Conservation (phyloP, 2,113 vertebrate genomes). For the Sterrhoptilus dennistouni region DNA sequence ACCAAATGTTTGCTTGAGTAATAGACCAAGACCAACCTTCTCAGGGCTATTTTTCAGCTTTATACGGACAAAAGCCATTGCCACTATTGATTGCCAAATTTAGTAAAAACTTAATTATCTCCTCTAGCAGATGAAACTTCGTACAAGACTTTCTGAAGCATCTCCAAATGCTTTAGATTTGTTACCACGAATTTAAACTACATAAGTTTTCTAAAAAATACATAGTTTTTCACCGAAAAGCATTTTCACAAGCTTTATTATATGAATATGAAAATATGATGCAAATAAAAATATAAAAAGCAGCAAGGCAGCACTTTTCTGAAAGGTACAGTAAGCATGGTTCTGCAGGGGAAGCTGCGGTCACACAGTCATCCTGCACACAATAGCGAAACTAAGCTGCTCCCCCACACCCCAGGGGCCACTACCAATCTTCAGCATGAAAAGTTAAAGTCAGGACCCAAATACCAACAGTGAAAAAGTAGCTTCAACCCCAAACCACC, state of each 20-base stretch:
- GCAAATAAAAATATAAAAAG: background rate
- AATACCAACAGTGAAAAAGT: background rate
- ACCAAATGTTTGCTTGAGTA: background rate
- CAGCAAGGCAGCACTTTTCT: background rate
- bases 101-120: background rate
- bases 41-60: background rate
- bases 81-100: background rate
- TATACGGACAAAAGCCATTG: background rate
- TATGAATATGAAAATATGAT: background rate
- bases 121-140: background rate
- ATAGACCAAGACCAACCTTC: background rate
- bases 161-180: background rate
- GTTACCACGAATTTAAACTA: background rate
- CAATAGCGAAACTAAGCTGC: background rate
- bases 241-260: background rate
- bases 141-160: background rate
- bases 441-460: background rate
- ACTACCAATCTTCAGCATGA: background rate
- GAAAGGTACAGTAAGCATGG: background rate
- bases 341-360: background rate
- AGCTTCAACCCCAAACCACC: background rate
- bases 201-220: background rate
- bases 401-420: background rate
- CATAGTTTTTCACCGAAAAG: background rate
- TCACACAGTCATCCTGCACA: background rate